A percentile compares a stretch with the other conserved stretches of the same genome.
Conservation (phyloP, 2,797 vertebrate species). For the Chrysocyon brachyurus region DNA sequence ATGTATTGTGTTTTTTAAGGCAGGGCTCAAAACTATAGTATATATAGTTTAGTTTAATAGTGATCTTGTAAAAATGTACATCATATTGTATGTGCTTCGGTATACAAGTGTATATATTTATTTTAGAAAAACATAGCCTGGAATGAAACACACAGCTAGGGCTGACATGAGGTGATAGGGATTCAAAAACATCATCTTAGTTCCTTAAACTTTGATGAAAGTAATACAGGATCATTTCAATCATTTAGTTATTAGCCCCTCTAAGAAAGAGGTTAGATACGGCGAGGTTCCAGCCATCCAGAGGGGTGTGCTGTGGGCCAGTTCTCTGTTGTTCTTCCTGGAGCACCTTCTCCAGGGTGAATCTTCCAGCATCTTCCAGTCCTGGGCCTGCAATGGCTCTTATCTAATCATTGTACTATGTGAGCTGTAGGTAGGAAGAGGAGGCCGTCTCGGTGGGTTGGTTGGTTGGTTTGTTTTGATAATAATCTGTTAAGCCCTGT, state of each 20-base stretch:
- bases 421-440: neutral
- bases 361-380: no score
- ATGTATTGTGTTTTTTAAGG: neutral
- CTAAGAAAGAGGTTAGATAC: neutral
- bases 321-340: neutral
- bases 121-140: neutral
- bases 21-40: neutral
- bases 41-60: neutral
- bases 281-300: rapidly evolving
- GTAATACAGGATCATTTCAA: neutral
- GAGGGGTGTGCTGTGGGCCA: neutral
- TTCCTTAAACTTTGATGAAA: neutral
- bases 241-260: neutral
- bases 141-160: neutral
- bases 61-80: neutral
- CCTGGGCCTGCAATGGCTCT: neutral
- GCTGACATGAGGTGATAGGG: neutral
- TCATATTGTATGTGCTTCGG: neutral
- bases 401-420: neutral
- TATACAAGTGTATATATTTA: neutral
- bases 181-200: neutral
- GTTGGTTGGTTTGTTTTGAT: constrained; percentile 43
- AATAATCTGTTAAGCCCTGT: neutral
- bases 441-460: neutral
- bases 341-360: neutral